Base-by-base conservation (phyloP, 2,113 vertebrate genomes). In the Gymnarchus niloticus region DNA sequence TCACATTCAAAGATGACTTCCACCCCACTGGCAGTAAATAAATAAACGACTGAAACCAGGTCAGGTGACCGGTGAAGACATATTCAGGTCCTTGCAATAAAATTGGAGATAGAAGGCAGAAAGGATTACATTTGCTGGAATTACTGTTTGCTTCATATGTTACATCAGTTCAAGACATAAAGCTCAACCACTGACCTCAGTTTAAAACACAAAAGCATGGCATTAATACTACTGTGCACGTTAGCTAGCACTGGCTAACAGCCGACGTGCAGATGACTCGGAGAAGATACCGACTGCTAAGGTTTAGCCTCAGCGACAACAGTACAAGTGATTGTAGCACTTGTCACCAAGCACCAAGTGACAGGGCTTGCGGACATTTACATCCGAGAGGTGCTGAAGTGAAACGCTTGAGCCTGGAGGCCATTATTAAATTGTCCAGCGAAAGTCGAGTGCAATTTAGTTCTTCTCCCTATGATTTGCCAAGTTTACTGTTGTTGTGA, bases 1-100 rank as follows among this genome's bases (percentile, higher is more conserved):
- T 56, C 57, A 69, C 56, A 46, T 78, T 49, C 77, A 86, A 9
- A 81, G 56, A 82, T 37, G 33, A 28, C 23, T 54, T 61, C 28
- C 49, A 54, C 81, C 82, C 41, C 65, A 25, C 54, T 51, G 19
- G 21, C 46, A 44, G 49, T 54, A 48, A 84, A 49, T 89, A 91
- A 92, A 90, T 89, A 87, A 86, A 85, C 83, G 88, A 87, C 88
- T 88, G 87, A 90, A 89, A 91, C 88, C 86, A 87, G 88, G 88
- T 88, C 87, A 80, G 88, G 87, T 89, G 90, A 90, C 84, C 87
- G 88, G 85, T 86, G 91, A 88, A 91, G 85, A 87, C 46, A 85
- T 83, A 86, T 83, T 85, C 59, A 85, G 85, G 88, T 17, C 37
- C 84, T 78, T 56, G 51, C 56, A 33, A 84, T 46, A 77, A 84